A percentile compares a stretch with the other conserved stretches of the same genome.
phyloP scores from a whole-genome alignment of 1,140 invertebrate species.

The Goniozus legneri region DNA sequence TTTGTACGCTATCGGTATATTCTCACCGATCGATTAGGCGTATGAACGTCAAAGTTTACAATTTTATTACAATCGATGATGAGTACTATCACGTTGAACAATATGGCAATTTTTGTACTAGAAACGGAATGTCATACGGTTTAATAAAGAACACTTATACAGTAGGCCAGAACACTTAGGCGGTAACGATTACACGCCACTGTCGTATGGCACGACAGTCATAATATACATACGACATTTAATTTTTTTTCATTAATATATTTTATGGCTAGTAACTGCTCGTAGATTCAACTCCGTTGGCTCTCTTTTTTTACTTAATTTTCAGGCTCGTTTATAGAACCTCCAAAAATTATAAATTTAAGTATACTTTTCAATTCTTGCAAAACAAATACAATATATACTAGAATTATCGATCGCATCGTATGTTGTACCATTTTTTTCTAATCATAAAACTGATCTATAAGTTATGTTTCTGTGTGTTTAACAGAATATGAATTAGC shows the following conservation, averaged over 20 bases:
- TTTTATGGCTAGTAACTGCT: background rate
- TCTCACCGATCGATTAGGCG: background rate
- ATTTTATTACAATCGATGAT: too few relatives aligned
- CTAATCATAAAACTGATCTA: too few relatives aligned
- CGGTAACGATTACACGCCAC: constrained; percentile 10
- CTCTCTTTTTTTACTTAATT: background rate
- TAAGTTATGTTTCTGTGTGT: too few relatives aligned
- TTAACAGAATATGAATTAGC: constrained; percentile 5
- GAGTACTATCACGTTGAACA: constrained; percentile 9
- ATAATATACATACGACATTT: constrained; percentile 3
- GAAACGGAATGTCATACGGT: background rate
- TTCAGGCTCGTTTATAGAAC: background rate
- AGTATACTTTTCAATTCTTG: too few relatives aligned
- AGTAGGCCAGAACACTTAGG: constrained; percentile 21
- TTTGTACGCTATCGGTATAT: background rate
- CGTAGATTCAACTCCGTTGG: background rate
- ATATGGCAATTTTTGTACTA: constrained; percentile 7
- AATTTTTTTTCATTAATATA: background rate
- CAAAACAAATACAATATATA: too few relatives aligned
- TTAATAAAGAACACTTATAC: background rate
- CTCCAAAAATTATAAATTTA: constrained; percentile 2
- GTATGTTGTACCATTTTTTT: too few relatives aligned
- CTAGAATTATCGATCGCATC: too few relatives aligned
- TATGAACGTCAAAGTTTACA: too few relatives aligned
- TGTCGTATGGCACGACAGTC: background rate